phyloP scores from a whole-genome alignment of 2,888 invertebrate genomes.

The Rhaphigaster nebulosa region DNA sequence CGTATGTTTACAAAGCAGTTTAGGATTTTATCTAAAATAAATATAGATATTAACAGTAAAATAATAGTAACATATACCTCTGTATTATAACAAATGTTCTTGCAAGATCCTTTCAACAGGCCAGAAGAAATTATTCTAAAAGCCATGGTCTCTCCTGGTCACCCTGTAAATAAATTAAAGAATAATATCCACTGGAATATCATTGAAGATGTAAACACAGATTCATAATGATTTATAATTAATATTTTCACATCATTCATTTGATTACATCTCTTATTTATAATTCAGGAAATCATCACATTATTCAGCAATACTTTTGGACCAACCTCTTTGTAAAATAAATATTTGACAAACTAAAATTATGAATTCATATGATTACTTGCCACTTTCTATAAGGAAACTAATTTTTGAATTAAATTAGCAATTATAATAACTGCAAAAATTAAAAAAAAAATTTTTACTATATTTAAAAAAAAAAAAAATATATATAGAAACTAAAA shows the following conservation, averaged over 20 bases:
- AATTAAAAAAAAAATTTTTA: too few species aligned
- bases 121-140: slow-evolving; percentile 47
- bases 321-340: too few species aligned
- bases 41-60: background rate
- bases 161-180: background rate
- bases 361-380: too few species aligned
- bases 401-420: too few species aligned
- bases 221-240: background rate
- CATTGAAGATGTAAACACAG: background rate
- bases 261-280: too few species aligned
- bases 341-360: too few species aligned
- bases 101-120: slow-evolving; percentile 5
- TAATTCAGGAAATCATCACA: too few species aligned
- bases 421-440: too few species aligned
- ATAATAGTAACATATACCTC: slow-evolving; percentile 40
- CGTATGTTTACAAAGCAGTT: background rate
- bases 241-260: background rate
- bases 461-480: too few species aligned
- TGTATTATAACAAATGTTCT: background rate
- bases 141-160: slow-evolving; percentile 24
- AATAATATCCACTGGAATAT: background rate
- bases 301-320: too few species aligned
- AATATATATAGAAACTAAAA: too few species aligned
- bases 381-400: too few species aligned
- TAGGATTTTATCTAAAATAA: background rate